Evolutionary conservation across 2,113 vertebrate species (phyloP).

Genomic region (Nansenia antarctica): DNA sequence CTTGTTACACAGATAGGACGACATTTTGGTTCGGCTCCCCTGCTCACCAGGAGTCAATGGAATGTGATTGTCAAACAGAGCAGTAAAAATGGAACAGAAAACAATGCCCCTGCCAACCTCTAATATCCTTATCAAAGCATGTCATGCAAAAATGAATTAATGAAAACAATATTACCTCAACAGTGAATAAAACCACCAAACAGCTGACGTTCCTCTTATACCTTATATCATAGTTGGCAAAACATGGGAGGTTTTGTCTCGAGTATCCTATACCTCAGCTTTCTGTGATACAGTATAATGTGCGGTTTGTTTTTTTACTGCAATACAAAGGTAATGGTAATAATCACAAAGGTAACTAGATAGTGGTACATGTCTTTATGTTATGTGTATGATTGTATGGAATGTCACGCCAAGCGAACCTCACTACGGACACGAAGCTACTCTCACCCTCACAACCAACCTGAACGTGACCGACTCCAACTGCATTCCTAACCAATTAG

Average conservation of each 20-base stretch:
- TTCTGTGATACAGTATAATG: not conserved
- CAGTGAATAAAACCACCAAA: slow-evolving; percentile 16
- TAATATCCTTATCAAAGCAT: not conserved
- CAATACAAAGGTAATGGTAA: not conserved
- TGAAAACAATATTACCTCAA: slow-evolving; percentile 22
- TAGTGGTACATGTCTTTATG: no score
- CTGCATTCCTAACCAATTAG: no score
- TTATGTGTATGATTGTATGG: no score
- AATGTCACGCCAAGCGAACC: no score
- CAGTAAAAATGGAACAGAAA: slow-evolving; percentile 44
- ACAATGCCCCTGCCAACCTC: slow-evolving; percentile 56
- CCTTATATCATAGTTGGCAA: slow-evolving; percentile 13
- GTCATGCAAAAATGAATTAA: not conserved
- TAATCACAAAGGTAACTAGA: no score
- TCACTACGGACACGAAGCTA: no score
- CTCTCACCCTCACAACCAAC: no score
- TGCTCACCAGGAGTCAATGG: slow-evolving; percentile 61
- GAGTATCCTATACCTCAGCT: no score
- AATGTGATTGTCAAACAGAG: slow-evolving; percentile 72
- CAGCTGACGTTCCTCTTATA: no score
- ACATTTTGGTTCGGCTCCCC: slow-evolving; percentile 59
- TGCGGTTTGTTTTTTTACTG: not conserved
- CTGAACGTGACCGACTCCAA: no score
- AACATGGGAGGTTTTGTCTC: no score
- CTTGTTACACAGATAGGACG: slow-evolving; percentile 60